phyloP scores from a whole-genome alignment of 1,140 invertebrate species.

The Sesamia nonagrioides region DNA sequence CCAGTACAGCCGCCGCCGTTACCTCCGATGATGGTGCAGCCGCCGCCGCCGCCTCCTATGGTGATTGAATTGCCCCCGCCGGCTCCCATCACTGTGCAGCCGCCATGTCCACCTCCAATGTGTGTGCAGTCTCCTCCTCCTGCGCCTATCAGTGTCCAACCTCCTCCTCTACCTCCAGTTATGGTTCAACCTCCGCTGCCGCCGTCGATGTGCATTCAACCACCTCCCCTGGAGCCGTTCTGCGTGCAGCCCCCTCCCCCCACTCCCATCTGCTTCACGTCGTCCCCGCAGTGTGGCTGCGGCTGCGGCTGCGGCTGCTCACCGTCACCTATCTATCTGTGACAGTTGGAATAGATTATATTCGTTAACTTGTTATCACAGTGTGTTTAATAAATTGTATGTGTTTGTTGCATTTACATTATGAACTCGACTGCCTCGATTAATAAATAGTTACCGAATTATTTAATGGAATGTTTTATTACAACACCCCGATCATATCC shows the following conservation, averaged over 20 bases:
- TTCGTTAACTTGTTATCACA: constrained; percentile 49
- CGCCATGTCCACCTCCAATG: constrained; percentile 73
- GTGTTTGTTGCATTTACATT: constrained; percentile 33
- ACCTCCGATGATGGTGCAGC: constrained; percentile 74
- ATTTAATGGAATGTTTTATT: background rate
- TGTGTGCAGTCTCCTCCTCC: constrained; percentile 69
- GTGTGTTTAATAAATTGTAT: constrained; percentile 14
- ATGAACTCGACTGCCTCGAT: background rate
- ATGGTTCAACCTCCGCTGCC: constrained; percentile 74
- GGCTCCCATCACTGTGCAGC: constrained; percentile 71
- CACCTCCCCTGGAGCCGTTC: constrained; percentile 70
- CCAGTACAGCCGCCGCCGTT: constrained; percentile 71
- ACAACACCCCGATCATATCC: too few species aligned
- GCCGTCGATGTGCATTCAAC: constrained; percentile 73
- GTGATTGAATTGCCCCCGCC: constrained; percentile 73
- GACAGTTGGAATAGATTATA: constrained; percentile 46
- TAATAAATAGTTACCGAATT: constrained; percentile 5
- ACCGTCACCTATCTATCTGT: constrained; percentile 70
- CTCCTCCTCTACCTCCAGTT: constrained; percentile 72
- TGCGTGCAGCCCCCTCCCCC: constrained; percentile 70
- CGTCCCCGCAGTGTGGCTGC: constrained; percentile 52
- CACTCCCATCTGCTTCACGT: constrained; percentile 54
- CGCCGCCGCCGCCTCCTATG: constrained; percentile 69
- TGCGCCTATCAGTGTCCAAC: constrained; percentile 70
- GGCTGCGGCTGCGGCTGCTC: constrained; percentile 54